These are phyloP conservation scores for Setophaga kirtlandii DNA, from an alignment of 2,113 vertebrate genomes.

Conservation along the genomic window DNA sequence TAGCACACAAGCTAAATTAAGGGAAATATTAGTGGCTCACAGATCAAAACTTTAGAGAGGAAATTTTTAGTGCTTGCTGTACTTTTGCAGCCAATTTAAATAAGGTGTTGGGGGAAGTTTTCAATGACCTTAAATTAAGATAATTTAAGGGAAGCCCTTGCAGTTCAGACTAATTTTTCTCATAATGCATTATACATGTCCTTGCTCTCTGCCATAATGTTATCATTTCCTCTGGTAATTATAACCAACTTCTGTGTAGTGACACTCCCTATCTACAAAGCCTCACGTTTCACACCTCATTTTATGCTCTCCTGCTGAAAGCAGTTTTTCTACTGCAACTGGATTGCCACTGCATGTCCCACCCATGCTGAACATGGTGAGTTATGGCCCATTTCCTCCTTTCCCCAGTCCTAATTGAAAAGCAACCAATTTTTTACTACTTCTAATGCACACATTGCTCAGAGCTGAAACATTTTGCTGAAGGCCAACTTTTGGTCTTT, in stretches of 20 bases:
- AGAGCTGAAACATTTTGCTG: neutral
- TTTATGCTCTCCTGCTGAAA: neutral
- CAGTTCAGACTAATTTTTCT: neutral
- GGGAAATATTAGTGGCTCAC: neutral
- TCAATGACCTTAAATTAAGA: neutral
- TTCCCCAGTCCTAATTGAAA: neutral
- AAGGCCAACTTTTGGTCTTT: neutral
- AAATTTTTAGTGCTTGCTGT: neutral
- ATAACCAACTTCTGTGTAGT: neutral
- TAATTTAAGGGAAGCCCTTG: neutral
- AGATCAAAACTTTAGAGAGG: neutral
- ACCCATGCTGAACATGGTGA: neutral
- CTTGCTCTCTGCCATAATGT: neutral
- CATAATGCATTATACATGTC: neutral
- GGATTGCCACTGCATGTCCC: neutral
- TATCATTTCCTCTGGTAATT: neutral
- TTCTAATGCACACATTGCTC: neutral
- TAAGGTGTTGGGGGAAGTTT: neutral
- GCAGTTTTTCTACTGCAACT: neutral
- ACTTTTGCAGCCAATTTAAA: neutral
- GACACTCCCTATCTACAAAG: neutral
- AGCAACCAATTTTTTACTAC: neutral
- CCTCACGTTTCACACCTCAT: neutral
- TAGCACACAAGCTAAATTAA: neutral
- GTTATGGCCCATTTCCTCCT: neutral